Evolutionary conservation across 2,113 vertebrate genomes (phyloP).

Genomic region (Chunga burmeisteri): DNA sequence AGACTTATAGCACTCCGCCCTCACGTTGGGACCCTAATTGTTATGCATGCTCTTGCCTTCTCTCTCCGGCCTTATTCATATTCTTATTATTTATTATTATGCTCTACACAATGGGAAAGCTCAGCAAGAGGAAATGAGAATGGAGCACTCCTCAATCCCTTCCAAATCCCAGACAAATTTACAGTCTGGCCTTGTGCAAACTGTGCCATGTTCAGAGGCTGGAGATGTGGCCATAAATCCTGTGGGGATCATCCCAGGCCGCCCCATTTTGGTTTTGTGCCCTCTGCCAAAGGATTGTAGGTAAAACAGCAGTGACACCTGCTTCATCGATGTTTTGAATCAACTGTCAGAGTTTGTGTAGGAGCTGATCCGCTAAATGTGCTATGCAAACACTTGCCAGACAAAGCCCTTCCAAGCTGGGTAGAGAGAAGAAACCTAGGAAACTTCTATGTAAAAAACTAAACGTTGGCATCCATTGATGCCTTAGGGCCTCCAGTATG

Average conservation of each 20-base stretch:
- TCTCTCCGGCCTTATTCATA: neutral
- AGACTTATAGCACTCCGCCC: neutral
- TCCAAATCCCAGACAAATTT: neutral
- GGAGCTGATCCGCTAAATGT: neutral
- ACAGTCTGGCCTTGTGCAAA: neutral
- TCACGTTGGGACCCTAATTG: neutral
- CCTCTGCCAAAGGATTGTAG: neutral
- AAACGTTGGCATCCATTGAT: neutral
- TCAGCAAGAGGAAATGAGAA: neutral
- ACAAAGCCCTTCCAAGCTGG: neutral
- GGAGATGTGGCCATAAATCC: accelerated
- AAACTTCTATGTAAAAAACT: neutral
- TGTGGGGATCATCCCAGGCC: neutral
- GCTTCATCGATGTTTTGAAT: neutral
- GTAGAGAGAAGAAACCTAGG: neutral
- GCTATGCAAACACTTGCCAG: neutral
- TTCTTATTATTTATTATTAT: neutral
- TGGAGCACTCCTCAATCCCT: neutral
- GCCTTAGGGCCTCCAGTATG: neutral
- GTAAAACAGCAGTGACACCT: neutral
- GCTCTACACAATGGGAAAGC: neutral
- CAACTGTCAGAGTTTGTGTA: neutral
- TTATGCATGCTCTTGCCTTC: neutral
- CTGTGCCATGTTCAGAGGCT: neutral
- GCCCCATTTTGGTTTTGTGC: neutral